These are phyloP conservation scores for Drosophila macrospina DNA, from an alignment of 2,888 invertebrate species.

Conservation along the genomic window DNA sequence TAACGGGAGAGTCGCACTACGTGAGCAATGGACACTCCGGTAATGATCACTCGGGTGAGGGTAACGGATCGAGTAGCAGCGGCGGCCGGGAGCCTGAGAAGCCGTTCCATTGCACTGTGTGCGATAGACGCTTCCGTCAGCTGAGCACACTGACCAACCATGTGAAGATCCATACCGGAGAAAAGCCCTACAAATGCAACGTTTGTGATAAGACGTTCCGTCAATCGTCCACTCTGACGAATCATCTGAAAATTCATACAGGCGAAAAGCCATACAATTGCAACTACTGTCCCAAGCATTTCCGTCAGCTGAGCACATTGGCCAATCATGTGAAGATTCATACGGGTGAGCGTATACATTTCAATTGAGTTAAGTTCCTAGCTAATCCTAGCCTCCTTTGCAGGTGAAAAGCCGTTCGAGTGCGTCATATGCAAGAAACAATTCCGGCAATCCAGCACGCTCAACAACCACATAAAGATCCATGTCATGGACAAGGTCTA, in stretches of 20 bases:
- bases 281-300: constrained; percentile 85
- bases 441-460: constrained; percentile 85
- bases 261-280: constrained; percentile 85
- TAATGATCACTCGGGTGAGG: constrained; percentile 61
- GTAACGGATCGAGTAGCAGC: constrained; percentile 65
- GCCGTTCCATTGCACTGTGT: constrained; percentile 85
- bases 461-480: constrained; percentile 86
- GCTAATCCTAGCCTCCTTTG: constrained; percentile 52
- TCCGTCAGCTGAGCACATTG: constrained; percentile 85
- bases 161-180: constrained; percentile 85
- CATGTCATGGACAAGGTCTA: constrained; percentile 86
- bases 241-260: constrained; percentile 85
- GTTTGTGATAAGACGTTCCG: constrained; percentile 86
- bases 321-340: constrained; percentile 86
- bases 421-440: constrained; percentile 86
- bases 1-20: constrained; percentile 69
- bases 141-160: constrained; percentile 85
- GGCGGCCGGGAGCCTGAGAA: constrained; percentile 82
- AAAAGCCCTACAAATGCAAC: constrained; percentile 85
- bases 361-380: neutral
- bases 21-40: constrained; percentile 70
- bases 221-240: constrained; percentile 85
- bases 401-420: constrained; percentile 85
- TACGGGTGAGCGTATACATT: constrained; percentile 79
- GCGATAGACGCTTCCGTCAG: constrained; percentile 85